Evolutionary conservation across 2,113 vertebrate genomes (phyloP), one percentile per base, ranked within the genome.

Genomic region (Larimichthys polyactis): DNA sequence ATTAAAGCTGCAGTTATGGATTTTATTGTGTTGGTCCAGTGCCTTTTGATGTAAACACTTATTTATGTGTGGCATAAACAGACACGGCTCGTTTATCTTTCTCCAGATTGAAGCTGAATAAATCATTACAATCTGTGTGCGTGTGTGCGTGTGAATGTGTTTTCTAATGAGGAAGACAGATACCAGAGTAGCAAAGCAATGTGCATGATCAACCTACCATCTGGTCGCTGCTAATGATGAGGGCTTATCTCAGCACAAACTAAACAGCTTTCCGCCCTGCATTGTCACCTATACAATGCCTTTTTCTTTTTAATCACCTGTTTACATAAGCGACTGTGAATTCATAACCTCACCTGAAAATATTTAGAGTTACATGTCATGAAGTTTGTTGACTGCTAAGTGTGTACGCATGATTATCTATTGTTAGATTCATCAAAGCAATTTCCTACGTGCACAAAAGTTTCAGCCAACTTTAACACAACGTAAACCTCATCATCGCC

Each of bases 121-220:
- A 68, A 78, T 80, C 64, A 82, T 44, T 11, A 5, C 36, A 20
- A 12, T 65, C 20, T 76, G 40, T 81, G 46, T 81, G 59, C 72
- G 67, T 51, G 12, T 73, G 40, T 83, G 24, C 24, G 46, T 83
- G 59, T 77, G 67, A 76, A 68, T 69, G 68, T 75, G 73, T 16
- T 66, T 65, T 79, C 46, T 82, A 88, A 86, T 71, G 82, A 89
- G 63, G 57, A 81, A 46, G 71, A 83, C 82, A 88, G 82, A 91
- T 90, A 87, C 64, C 67, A 49, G 70, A 79, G 80, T 19, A 82
- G 82, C 85, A 81, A 62, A 90, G 90, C 75, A 90, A 89, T 90
- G 92, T 88, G 75, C 67, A 11, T 71, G 72, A 88, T 90, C 87
- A 90, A 77, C 67, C 63, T 59, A 78, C 88, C 89, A 92, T 92